phyloP scores from a whole-genome alignment of 2,797 vertebrate genomes.

The Mastacembelus armatus region DNA sequence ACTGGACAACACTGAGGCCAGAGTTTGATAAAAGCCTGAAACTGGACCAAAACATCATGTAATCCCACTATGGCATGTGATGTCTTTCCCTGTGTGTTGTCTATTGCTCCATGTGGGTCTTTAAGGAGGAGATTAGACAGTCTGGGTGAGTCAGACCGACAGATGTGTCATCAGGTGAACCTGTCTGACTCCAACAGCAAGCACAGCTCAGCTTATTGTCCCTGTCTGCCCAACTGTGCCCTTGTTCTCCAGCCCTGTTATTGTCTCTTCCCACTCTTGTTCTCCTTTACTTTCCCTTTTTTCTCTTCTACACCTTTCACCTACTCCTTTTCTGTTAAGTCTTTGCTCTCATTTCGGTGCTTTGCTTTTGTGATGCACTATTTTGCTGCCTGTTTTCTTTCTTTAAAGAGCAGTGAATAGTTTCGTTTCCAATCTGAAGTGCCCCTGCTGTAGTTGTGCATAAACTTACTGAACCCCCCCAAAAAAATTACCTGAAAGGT shows the following conservation, averaged over 20 bases:
- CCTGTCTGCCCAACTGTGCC: slow-evolving; percentile 30
- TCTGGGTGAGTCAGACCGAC: slow-evolving; percentile 55
- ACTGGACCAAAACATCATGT: too few species aligned
- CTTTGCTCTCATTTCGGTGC: slow-evolving; percentile 31
- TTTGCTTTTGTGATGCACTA: not conserved
- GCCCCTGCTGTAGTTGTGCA: not conserved
- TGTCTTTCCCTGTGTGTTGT: slow-evolving; percentile 4
- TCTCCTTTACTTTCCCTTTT: slow-evolving; percentile 6
- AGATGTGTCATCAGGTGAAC: slow-evolving; percentile 71
- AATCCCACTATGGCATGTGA: slow-evolving; percentile 21
- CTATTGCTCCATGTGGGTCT: slow-evolving; percentile 22
- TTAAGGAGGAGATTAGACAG: slow-evolving; percentile 53
- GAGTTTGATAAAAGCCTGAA: slow-evolving; percentile 17
- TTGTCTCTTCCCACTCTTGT: not conserved
- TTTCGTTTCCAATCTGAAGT: slow-evolving; percentile 2
- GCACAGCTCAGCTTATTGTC: slow-evolving; percentile 28
- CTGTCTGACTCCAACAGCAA: slow-evolving; percentile 40
- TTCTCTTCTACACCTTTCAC: slow-evolving; percentile 12
- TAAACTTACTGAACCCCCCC: slow-evolving; percentile 19
- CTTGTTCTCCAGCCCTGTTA: slow-evolving; percentile 29
- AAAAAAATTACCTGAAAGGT: not conserved
- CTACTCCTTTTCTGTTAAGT: slow-evolving; percentile 17
- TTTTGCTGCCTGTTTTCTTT: slow-evolving; percentile 13
- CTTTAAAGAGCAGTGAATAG: not conserved
- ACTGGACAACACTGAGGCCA: not conserved